A percentile compares a stretch with the other conserved stretches of the same genome.
Conservation (phyloP, 2,797 vertebrate genomes). For the Melanotaenia trifasciata region DNA sequence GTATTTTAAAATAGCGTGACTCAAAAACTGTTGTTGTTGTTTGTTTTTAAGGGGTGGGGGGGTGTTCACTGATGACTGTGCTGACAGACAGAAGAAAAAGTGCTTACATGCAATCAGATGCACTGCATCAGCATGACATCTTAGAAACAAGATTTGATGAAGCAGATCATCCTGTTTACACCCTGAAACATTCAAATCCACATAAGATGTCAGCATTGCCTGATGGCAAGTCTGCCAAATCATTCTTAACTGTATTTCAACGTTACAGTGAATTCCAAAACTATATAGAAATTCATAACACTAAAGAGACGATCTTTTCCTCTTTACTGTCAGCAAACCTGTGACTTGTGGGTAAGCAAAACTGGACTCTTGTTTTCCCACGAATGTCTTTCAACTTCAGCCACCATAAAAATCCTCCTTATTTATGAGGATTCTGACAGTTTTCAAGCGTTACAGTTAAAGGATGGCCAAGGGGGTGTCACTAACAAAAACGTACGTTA, state of each 20-base stretch:
- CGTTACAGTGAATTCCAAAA: background rate
- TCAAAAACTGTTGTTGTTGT: slow-evolving; percentile 1
- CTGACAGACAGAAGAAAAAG: slow-evolving; percentile 2
- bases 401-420: background rate
- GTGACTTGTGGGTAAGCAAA: background rate
- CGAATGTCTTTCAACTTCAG: background rate
- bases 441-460: too few species aligned
- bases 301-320: background rate
- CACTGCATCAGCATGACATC: background rate
- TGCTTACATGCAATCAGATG: slow-evolving; percentile 4
- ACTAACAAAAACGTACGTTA: too few species aligned
- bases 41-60: too few species aligned
- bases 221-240: background rate
- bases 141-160: background rate
- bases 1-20: slow-evolving; percentile 12
- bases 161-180: background rate
- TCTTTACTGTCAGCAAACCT: background rate
- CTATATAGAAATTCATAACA: background rate
- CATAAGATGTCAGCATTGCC: background rate
- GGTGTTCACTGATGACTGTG: background rate
- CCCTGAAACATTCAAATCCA: background rate
- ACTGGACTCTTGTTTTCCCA: background rate
- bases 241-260: background rate
- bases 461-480: too few species aligned
- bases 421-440: too few species aligned